Evolutionary conservation across 2,113 vertebrate species (phyloP), one percentile per base, ranked within the genome.

Genomic region (Chinchilla lanigera): DNA sequence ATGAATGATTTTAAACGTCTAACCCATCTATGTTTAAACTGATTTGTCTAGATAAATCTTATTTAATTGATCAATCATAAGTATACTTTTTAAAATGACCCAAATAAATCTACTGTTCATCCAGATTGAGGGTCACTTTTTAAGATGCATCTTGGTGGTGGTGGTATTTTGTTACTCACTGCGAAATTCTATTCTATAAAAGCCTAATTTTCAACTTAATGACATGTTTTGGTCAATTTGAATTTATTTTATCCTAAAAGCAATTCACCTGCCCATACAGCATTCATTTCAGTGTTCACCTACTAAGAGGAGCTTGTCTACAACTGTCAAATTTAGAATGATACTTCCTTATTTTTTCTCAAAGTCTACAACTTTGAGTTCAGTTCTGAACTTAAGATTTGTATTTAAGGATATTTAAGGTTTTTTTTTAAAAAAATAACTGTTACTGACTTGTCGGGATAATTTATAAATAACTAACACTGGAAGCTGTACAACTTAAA

Each of bases 311-410:
- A 65, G 11, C 33, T 69, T 93, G 58, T 63, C 30, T 87, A 60
- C 2, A 56, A 26, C 28, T 86, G 24, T 61, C 47, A 78, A 16
- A 65, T 80, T 87, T 87, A 73, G 69, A 80, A 38, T 95, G 67
- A 41, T 84, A 95, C 96, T 86, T 63, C 19, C 52, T 91, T 96
- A 80, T 38, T 80, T 90, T 91, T 80, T 26, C 54, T 63, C 47
- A 52, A 85, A 67, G 12, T 88, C 56, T 91, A 7, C 44, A 91
- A 86, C 38, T 96, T 93, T 60, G 19, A 93, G 13, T 80, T 93
- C 33, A 50, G 5, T 30, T 73, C 13, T 71, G 47, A 96, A 86
- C 30, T 90, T 94, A 93, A 90, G 9, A 35, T 90, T 87, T 88
- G 26, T 89, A n/a, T 78, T 85, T 89, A 60, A 69, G 16, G 54